Percentiles rank a stretch among this genome's conserved stretches.
phyloP scores from a whole-genome alignment of 1,140 invertebrate genomes.

The Euglossa dilemma region DNA sequence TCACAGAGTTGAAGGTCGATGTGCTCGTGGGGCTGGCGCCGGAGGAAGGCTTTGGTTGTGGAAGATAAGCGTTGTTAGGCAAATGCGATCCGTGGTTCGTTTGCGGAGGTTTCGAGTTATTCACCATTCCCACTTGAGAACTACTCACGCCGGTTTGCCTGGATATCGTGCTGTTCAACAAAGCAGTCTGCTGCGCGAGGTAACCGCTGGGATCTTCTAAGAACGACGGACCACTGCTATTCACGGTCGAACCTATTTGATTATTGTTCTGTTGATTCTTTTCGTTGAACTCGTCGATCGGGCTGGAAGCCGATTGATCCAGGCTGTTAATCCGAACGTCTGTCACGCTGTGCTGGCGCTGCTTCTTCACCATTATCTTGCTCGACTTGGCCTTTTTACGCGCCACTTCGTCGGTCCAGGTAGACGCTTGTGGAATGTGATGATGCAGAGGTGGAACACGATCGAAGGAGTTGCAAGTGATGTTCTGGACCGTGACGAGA shows the following conservation, averaged over 20 bases:
- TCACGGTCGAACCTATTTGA: conserved; percentile 74
- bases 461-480: conserved; percentile 83
- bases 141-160: conserved; percentile 86
- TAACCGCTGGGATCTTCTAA: conserved; percentile 95
- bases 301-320: conserved; percentile 68
- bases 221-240: conserved; percentile 86
- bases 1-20: conserved; percentile 70
- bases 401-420: conserved; percentile 85
- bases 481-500: conserved; percentile 71
- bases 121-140: conserved; percentile 76
- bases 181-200: conserved; percentile 91
- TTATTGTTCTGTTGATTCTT: conserved; percentile 74
- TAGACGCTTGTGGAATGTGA: conserved; percentile 84
- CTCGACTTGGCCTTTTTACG: conserved; percentile 85
- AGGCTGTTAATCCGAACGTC: conserved; percentile 70
- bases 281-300: conserved; percentile 75
- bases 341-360: conserved; percentile 79
- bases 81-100: conserved; percentile 65
- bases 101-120: conserved; percentile 73
- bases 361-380: conserved; percentile 83
- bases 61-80: conserved; percentile 71
- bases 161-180: conserved; percentile 92
- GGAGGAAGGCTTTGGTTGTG: conserved; percentile 80
- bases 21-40: conserved; percentile 77
- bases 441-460: conserved; percentile 89